These are phyloP conservation scores for Cephalopholis sonnerati DNA, from an alignment of 2,113 vertebrate species.

Conservation along the genomic window DNA sequence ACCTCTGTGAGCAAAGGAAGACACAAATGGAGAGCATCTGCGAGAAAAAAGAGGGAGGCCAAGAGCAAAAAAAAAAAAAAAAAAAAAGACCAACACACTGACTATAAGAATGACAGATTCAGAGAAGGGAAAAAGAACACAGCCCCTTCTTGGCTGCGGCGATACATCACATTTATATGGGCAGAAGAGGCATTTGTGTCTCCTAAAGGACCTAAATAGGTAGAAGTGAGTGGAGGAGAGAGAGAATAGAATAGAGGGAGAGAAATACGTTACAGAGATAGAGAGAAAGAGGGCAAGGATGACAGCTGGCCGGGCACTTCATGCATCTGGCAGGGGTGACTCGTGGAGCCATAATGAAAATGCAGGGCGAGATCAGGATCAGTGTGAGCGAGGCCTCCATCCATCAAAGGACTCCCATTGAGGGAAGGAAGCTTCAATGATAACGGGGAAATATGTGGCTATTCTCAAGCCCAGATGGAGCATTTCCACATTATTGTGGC, in stretches of 20 bases:
- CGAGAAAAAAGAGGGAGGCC: slow-evolving; percentile 22
- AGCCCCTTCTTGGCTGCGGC: slow-evolving; percentile 37
- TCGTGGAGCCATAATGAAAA: slow-evolving; percentile 78
- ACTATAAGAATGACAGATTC: slow-evolving; percentile 63
- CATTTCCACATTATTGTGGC: slow-evolving; percentile 35
- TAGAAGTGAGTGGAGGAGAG: slow-evolving; percentile 39
- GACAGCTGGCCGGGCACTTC: slow-evolving; percentile 77
- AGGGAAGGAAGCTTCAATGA: slow-evolving; percentile 58
- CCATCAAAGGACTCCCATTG: slow-evolving; percentile 76
- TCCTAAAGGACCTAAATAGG: slow-evolving; percentile 61
- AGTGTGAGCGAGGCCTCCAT: slow-evolving; percentile 73
- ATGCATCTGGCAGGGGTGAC: slow-evolving; percentile 77
- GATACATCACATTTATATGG: slow-evolving; percentile 69
- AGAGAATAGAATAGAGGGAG: slow-evolving; percentile 26
- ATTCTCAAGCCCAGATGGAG: slow-evolving; percentile 52
- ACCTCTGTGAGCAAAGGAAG: slow-evolving; percentile 12
- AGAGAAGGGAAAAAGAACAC: slow-evolving; percentile 42
- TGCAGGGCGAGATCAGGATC: slow-evolving; percentile 81
- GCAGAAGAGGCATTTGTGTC: slow-evolving; percentile 58
- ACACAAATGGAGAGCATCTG: slow-evolving; percentile 32
- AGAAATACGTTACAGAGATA: slow-evolving; percentile 59
- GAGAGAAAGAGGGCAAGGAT: slow-evolving; percentile 62
- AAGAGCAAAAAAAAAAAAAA: slow-evolving; percentile 14
- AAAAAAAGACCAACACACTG: slow-evolving; percentile 25
- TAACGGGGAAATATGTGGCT: slow-evolving; percentile 60